Percentiles rank a stretch among this genome's conserved stretches.
These are phyloP conservation scores for Megaceryle alcyon DNA, from an alignment of 2,797 vertebrate species.

Conservation along the genomic window DNA sequence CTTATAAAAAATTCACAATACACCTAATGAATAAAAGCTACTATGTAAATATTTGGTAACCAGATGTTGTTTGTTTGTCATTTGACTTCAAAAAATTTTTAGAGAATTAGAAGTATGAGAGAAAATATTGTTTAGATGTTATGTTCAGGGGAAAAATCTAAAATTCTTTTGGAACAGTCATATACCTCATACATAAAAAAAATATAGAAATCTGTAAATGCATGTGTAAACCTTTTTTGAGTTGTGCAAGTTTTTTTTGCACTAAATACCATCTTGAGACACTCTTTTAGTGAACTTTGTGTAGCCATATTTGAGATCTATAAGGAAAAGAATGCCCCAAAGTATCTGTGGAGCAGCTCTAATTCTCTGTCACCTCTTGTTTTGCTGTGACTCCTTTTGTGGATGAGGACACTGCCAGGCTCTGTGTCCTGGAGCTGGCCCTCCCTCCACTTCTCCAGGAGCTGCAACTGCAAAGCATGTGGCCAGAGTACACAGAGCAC, in stretches of 20 bases:
- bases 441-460: neutral
- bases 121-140: neutral
- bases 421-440: neutral
- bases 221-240: fast-evolving
- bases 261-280: neutral
- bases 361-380: neutral
- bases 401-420: neutral
- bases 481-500: neutral
- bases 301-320: neutral
- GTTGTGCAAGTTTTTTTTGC: neutral
- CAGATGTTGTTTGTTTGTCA: neutral
- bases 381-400: neutral
- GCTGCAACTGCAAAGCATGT: neutral
- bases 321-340: neutral
- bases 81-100: neutral
- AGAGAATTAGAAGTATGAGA: neutral
- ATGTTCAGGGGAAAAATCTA: neutral
- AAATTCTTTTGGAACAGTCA: neutral
- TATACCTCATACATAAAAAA: neutral
- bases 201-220: fast-evolving
- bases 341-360: neutral
- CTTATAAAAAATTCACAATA: neutral
- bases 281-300: neutral
- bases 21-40: neutral
- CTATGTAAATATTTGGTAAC: neutral